Percentiles rank a stretch among this genome's conserved stretches.
Evolutionary conservation across 2,113 vertebrate genomes (phyloP).

Genomic region (Glaucomys volans): DNA sequence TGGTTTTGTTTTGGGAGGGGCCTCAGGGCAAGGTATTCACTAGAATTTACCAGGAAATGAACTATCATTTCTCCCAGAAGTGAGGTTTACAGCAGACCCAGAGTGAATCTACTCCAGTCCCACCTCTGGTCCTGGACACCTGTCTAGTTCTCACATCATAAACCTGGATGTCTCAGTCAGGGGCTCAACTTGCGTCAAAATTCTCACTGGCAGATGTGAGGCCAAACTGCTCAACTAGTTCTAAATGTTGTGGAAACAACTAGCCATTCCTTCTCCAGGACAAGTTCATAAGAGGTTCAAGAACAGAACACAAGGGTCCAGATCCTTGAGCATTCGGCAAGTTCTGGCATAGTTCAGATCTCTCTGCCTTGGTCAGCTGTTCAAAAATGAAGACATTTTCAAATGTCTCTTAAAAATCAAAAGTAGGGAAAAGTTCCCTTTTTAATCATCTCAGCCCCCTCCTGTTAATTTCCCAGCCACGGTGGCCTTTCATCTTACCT

Average conservation of each 20-base stretch:
- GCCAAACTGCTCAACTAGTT: not conserved
- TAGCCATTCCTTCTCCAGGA: not conserved
- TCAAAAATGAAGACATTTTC: slow-evolving; percentile 5
- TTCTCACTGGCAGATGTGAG: not conserved
- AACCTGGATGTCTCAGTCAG: not conserved
- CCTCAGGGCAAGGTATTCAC: not conserved
- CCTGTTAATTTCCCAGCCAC: not conserved
- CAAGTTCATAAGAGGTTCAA: not conserved
- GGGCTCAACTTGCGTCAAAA: not conserved
- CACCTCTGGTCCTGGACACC: not conserved
- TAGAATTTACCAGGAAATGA: slow-evolving; percentile 51
- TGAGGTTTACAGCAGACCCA: not conserved
- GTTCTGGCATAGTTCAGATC: not conserved
- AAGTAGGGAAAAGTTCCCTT: slow-evolving; percentile 50
- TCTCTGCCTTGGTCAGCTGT: slow-evolving; percentile 11
- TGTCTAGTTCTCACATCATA: not conserved
- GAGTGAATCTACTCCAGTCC: not conserved
- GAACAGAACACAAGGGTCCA: not conserved
- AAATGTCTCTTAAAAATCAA: slow-evolving; percentile 39
- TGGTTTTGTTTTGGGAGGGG: not conserved
- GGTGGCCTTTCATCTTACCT: slow-evolving; percentile 2
- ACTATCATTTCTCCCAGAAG: not conserved
- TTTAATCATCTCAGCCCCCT: slow-evolving; percentile 19
- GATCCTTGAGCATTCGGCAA: not conserved
- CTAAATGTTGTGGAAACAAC: not conserved